Evolutionary conservation across 2,888 invertebrate species (phyloP), one percentile per base, ranked within the genome.

Genomic region (Kuschelorhynchus macadamiae): DNA sequence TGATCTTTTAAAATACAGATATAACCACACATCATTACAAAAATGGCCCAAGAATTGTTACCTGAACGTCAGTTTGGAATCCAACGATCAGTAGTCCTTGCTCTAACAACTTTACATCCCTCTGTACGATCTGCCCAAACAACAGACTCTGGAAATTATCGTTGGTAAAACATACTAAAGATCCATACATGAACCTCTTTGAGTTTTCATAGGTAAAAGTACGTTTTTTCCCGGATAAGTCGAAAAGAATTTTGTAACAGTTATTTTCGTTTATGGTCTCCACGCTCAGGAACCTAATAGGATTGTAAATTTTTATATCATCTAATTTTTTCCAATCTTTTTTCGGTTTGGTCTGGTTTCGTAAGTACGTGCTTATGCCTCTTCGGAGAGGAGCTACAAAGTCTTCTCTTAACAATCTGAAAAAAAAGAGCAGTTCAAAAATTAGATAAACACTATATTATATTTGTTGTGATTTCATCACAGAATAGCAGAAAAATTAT

Each of bases 81-180:
- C 83, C 81, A 21, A 86, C 84, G 9, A 84, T 83, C 11, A 87
- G 76, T 84, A 86, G 82, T 17, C 91, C 90, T 1, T 87, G 81
- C 36, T 78, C 79, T 2, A 90, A 78, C 44, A 86, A 78, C 49
- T 85, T 81, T 0, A 79, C 66, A 47, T 90, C 86, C 0, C 90
- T 84, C 50, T 89, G 87, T 2, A 87, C 83, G 42, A 94, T 90
- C 32, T 89, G 89, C 0, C 89, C 94, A 77, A 94, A 88, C 65
- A 91, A 81, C 32, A 93, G 84, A 1, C 88, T 88, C 25, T 87
- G 81, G 81, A 95, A 95, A 62, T 89, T 85, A 78, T 92, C 88
- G 25, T 83, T 83, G 0, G 92, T 91, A 46, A 96, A 89, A 61
- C 92, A 88, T 0, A 95, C 80, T 16, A 95, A 82, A 0, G 92